These are phyloP conservation scores for Denticeps clupeoides DNA, from an alignment of 2,797 vertebrate species.

Conservation along the genomic window DNA sequence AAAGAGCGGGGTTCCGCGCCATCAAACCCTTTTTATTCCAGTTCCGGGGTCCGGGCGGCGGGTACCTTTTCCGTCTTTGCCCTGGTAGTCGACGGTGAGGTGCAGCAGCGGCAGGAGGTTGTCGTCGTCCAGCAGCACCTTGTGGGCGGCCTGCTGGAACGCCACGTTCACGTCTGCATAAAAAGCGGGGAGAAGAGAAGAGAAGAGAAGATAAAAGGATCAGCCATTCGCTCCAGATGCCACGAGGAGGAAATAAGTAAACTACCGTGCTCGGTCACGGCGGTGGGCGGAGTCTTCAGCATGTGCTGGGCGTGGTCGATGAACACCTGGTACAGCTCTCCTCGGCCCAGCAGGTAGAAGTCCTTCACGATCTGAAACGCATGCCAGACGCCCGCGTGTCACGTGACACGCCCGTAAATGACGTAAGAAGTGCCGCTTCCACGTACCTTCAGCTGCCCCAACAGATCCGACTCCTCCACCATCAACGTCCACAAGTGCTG, in stretches of 20 bases:
- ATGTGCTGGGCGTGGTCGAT: constrained; percentile 95
- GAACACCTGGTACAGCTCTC: constrained; percentile 94
- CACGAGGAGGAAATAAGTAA: no score
- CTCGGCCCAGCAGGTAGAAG: constrained; percentile 91
- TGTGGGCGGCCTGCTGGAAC: constrained; percentile 94
- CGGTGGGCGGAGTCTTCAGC: constrained; percentile 88
- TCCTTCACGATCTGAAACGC: constrained; percentile 86
- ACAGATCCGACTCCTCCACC: constrained; percentile 90
- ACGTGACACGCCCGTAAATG: neutral
- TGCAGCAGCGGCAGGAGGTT: constrained; percentile 91
- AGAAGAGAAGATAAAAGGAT: no score
- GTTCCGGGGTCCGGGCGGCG: neutral
- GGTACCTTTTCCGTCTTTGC: constrained; percentile 87
- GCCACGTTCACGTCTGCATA: constrained; percentile 87
- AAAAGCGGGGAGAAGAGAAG: no score
- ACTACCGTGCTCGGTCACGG: constrained; percentile 95
- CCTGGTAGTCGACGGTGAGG: constrained; percentile 86
- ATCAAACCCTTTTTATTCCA: neutral
- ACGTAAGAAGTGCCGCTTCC: no score
- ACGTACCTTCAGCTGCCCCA: constrained; percentile 89
- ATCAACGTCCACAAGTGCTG: constrained; percentile 94
- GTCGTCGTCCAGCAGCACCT: constrained; percentile 91
- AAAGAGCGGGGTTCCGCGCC: no score
- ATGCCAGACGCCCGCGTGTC: neutral
- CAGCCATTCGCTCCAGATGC: no score